Evolutionary conservation across 2,113 vertebrate genomes (phyloP).

Genomic region (Pimephales promelas): DNA sequence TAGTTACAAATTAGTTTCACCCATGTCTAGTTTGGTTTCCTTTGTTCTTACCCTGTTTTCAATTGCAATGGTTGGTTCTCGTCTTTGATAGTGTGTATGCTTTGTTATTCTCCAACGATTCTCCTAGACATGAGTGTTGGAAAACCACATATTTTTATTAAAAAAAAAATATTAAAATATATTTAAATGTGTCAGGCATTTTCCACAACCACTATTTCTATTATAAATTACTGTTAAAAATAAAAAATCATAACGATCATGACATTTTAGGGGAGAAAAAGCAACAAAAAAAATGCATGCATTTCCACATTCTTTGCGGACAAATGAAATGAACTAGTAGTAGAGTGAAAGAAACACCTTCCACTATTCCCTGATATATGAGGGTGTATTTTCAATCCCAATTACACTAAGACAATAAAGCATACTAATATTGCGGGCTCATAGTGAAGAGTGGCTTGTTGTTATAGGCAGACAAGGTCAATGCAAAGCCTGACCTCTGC

Average conservation of each 20-base stretch:
- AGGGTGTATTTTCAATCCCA: not conserved
- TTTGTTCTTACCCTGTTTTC: too few relatives aligned
- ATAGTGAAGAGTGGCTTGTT: not conserved
- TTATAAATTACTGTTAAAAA: too few relatives aligned
- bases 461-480: slow-evolving; percentile 49
- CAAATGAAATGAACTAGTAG: not conserved
- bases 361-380: not conserved
- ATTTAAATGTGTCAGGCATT: not conserved
- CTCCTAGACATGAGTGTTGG: too few relatives aligned
- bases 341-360: not conserved
- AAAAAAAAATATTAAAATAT: too few relatives aligned
- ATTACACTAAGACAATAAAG: not conserved
- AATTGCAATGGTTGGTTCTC: too few relatives aligned
- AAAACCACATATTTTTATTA: too few relatives aligned
- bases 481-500: slow-evolving; percentile 54
- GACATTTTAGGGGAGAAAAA: not conserved
- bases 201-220: too few relatives aligned
- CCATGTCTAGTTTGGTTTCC: too few relatives aligned
- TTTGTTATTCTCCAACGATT: too few relatives aligned
- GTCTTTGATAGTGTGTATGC: too few relatives aligned
- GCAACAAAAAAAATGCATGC: not conserved
- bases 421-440: not conserved
- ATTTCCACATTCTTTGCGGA: not conserved
- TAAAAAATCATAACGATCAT: not conserved
- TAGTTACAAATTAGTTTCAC: too few relatives aligned